Base-by-base conservation (phyloP, 2,797 vertebrate species). In the Malurus splendens region DNA sequence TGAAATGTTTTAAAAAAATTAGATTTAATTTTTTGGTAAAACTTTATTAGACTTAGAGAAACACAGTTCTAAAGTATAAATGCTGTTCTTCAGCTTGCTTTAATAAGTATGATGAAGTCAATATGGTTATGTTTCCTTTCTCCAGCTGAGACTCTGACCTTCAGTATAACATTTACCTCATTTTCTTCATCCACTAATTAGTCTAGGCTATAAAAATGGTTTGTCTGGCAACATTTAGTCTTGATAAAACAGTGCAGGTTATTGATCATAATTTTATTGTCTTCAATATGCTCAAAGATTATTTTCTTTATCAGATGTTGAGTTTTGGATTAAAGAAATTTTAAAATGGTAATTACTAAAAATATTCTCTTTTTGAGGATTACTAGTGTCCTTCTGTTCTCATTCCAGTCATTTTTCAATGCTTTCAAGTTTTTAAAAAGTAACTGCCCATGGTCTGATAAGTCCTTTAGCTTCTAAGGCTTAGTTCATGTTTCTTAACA, bases 81-180 rank as follows among this genome's bases (percentile, higher is more conserved):
- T 68, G 70, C 5, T 81, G 57, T 51, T 81, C 25, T 92, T 87
- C 73, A 83, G 6, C 70, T 82, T 90, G 44, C 60, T 93, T 82
- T 89, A 91, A 38, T 89, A 92, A 85, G 9, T n/a, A 68, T 7
- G 3, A 77, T 90, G 70, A 92, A 89, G 84, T 90, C 85, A 90
- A 87, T 90, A 68, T 51, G 28, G 76, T 74, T 78, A 73, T 73
- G n/a, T 67, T 93, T 90, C 73, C 68, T 87, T 90, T 87, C 33
- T 87, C 79, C 82, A 90, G 77, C 65, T 82, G 79, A 68, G 71
- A 65, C 33, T 89, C 36, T 94, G 85, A 94, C 73, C 87, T 95
- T 93, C 92, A 75, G 11, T 59, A 42, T 90, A 93, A 90, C 73
- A 93, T 95, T 93, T 93, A 92, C 79, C 76, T 94, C 85, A 86